Conservation (phyloP, 2,888 invertebrate genomes). For the Lasiommata megera region DNA sequence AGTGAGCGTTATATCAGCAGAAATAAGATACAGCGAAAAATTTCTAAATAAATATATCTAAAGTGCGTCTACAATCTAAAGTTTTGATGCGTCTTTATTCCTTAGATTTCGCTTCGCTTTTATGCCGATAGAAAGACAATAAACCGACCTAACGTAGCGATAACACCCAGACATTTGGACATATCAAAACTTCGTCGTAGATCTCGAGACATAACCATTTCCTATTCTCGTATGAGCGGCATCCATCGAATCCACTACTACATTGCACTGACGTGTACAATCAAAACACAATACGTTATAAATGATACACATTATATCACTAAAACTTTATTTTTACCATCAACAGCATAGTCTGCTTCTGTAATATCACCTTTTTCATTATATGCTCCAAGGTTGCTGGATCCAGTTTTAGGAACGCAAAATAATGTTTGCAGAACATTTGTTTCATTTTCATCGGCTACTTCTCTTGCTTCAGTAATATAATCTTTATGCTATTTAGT, state of each 20-base stretch:
- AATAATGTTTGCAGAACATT: slow-evolving; percentile 12
- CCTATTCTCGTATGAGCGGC: slow-evolving; percentile 49
- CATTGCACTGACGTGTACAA: slow-evolving; percentile 65
- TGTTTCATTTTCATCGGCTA: slow-evolving; percentile 30
- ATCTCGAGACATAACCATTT: slow-evolving; percentile 63
- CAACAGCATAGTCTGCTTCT: slow-evolving; percentile 4
- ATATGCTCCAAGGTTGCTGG: slow-evolving; percentile 10
- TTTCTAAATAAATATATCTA: slow-evolving; percentile 35
- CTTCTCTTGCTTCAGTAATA: slow-evolving; percentile 17
- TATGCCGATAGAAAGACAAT: slow-evolving; percentile 55
- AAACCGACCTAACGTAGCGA: slow-evolving; percentile 58
- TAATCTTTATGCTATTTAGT: slow-evolving; percentile 25
- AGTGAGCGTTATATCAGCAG: no score
- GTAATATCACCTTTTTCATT: slow-evolving; percentile 30
- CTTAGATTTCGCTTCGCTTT: slow-evolving; percentile 46
- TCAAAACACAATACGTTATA: slow-evolving; percentile 80
- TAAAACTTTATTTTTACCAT: slow-evolving; percentile 34
- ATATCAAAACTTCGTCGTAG: slow-evolving; percentile 61
- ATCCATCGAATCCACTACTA: slow-evolving; percentile 64
- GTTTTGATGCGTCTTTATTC: no score
- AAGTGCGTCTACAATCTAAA: slow-evolving; percentile 37
- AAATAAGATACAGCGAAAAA: no score
- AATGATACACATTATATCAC: slow-evolving; percentile 63
- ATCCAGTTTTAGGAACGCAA: slow-evolving; percentile 4
- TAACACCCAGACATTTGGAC: slow-evolving; percentile 54